Conservation (phyloP, 2,888 invertebrate genomes). For the Hyposoter dolosus region DNA sequence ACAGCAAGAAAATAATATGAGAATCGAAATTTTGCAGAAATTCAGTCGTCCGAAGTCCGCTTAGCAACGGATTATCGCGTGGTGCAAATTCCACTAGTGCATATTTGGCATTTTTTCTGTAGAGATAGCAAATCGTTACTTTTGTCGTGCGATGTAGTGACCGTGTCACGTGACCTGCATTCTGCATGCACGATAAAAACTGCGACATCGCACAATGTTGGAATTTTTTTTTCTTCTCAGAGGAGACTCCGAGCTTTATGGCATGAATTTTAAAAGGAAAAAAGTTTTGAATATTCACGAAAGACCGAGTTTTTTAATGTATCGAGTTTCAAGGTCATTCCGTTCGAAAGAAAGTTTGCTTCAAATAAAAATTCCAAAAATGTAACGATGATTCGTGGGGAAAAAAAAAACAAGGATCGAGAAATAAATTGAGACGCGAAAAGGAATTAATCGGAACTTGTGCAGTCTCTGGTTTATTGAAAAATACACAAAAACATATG, state of each 20-base stretch:
- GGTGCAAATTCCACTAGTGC: background rate
- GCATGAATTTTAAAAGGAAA: background rate
- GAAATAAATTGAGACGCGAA: background rate
- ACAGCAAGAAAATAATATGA: background rate
- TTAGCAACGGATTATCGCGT: background rate
- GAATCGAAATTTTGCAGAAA: background rate
- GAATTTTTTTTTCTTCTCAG: background rate
- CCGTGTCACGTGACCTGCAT: background rate
- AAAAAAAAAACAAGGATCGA: background rate
- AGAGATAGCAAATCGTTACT: background rate
- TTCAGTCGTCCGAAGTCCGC: background rate
- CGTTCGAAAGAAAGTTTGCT: background rate
- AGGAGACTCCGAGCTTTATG: background rate
- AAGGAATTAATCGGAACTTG: conserved; percentile 51
- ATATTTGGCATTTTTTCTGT: background rate
- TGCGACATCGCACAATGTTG: background rate
- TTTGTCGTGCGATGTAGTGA: background rate
- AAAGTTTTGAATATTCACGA: background rate
- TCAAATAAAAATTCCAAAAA: background rate
- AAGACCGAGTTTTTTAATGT: background rate
- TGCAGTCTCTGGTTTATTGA: conserved; percentile 66
- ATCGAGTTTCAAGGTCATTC: background rate
- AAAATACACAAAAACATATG: conserved; percentile 61
- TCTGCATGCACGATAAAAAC: background rate
- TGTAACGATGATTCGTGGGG: background rate